Conservation (phyloP, 2,888 invertebrate genomes). For the Stramonita haemastoma region DNA sequence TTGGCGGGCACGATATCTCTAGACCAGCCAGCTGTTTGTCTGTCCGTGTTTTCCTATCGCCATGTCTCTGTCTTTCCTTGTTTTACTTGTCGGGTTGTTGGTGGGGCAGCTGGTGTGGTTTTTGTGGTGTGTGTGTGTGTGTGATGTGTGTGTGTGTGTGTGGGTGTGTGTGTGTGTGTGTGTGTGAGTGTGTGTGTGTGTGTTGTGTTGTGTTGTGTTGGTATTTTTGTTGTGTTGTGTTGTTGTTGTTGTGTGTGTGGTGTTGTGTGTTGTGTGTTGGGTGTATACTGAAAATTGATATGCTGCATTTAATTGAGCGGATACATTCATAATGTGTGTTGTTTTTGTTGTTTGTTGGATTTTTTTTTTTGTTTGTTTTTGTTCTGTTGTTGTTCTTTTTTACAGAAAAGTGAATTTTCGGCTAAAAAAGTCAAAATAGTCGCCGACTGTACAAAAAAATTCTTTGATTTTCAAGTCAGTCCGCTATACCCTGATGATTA, state of each 20-base stretch:
- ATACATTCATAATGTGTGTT: no score
- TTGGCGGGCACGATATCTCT: not conserved
- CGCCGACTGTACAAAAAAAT: not conserved
- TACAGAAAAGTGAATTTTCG: not conserved
- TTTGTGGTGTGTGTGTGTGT: no score
- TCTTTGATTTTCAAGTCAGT: not conserved
- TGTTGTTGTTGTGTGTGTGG: no score
- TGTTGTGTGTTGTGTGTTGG: no score
- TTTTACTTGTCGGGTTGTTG: not conserved
- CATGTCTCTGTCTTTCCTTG: not conserved
- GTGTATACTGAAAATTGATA: no score
- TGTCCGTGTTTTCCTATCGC: not conserved
- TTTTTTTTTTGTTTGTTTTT: no score
- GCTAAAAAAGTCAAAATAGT: not conserved
- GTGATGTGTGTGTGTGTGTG: not conserved
- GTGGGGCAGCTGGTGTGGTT: no score
- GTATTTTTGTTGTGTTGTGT: no score
- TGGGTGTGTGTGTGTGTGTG: not conserved
- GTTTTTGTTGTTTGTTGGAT: no score
- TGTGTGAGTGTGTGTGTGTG: not conserved
- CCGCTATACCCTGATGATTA: not conserved
- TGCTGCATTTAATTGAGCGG: no score
- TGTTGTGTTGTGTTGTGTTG: no score
- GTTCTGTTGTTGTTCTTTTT: not conserved
- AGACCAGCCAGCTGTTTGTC: not conserved